phyloP scores from a whole-genome alignment of 2,113 vertebrate genomes.

The Callospermophilus lateralis region DNA sequence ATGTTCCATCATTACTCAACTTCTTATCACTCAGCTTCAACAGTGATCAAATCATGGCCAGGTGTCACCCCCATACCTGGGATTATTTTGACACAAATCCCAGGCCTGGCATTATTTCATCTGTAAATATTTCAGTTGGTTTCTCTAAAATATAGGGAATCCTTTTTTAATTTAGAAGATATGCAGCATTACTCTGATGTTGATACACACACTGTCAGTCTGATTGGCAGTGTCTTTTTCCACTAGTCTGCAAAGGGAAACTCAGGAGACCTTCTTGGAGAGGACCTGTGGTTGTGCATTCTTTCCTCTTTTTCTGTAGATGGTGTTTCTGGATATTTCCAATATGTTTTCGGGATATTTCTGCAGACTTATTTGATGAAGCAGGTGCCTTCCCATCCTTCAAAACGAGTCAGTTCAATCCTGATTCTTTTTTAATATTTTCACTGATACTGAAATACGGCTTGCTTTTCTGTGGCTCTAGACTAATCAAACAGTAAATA shows the following conservation, averaged over 20 bases:
- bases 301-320: background rate
- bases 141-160: background rate
- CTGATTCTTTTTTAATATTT: background rate
- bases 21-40: background rate
- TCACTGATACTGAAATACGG: background rate
- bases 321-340: background rate
- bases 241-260: background rate
- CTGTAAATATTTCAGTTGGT: constrained; percentile 17
- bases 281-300: background rate
- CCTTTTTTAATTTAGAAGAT: background rate
- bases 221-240: background rate
- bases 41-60: background rate
- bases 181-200: background rate
- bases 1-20: background rate
- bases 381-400: background rate
- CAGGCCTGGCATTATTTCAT: background rate
- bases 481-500: background rate
- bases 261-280: background rate
- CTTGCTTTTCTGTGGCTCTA: background rate
- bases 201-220: background rate
- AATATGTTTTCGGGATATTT: no score
- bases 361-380: no score
- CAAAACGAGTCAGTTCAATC: background rate
- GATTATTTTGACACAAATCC: constrained; percentile 18
- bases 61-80: background rate